Evolutionary conservation across 2,888 invertebrate genomes (phyloP).

Genomic region (Torymus texanus): DNA sequence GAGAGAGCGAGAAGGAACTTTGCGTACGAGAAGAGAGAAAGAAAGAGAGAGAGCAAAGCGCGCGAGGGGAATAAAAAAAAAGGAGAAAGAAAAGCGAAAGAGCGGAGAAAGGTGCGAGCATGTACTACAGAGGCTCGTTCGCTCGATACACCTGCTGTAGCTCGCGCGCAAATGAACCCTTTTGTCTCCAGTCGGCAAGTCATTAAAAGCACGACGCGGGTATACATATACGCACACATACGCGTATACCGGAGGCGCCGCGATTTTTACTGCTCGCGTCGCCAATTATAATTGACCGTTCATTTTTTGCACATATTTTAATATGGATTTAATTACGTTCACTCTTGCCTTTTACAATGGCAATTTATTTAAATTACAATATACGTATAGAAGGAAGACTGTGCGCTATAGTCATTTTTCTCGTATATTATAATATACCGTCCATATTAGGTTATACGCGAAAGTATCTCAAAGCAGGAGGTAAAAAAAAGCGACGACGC

Average conservation of each 20-base stretch:
- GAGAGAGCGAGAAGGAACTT: no score
- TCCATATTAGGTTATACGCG: constrained; percentile 37
- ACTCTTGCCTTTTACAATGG: not conserved
- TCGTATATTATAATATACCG: not conserved
- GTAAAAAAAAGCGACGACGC: constrained; percentile 53
- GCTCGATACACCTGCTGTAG: constrained; percentile 62
- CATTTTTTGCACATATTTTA: not conserved
- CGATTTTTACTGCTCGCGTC: constrained; percentile 4
- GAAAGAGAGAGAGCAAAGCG: constrained; percentile 29
- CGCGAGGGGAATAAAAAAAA: constrained; percentile 9
- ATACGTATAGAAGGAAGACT: no score
- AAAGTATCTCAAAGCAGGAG: constrained; percentile 32
- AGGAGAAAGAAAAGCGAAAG: constrained; percentile 12
- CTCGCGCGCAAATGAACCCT: constrained; percentile 64
- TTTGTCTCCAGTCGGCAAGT: constrained; percentile 66
- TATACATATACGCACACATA: no score
- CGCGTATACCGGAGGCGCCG: not conserved
- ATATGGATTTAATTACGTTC: no score
- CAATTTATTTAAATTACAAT: not conserved
- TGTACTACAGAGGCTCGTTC: constrained; percentile 21
- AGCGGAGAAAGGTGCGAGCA: constrained; percentile 6
- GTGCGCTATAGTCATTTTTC: no score
- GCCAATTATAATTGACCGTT: constrained; percentile 21
- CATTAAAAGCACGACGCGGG: constrained; percentile 60
- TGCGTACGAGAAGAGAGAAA: not conserved